Conservation (phyloP, 1,140 invertebrate species). For the Leptinotarsa lineolata region DNA sequence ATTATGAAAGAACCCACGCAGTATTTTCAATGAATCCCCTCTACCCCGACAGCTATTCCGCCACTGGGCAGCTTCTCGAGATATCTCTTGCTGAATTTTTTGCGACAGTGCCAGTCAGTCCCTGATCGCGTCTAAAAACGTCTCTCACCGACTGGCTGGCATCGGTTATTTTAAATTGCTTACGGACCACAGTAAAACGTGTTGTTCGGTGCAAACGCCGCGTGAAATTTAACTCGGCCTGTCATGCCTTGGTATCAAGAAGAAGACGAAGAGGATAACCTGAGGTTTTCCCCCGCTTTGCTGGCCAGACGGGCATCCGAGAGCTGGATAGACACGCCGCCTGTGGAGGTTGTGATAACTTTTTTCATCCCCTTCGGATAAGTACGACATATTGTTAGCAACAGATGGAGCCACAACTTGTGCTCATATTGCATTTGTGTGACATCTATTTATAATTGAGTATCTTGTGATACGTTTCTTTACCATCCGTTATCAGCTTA, state of each 20-base stretch:
- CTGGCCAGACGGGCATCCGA: conserved; percentile 81
- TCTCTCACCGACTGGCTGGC: conserved; percentile 32
- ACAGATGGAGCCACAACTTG: no score
- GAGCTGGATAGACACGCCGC: conserved; percentile 83
- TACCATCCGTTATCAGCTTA: no score
- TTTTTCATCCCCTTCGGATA: conserved; percentile 5
- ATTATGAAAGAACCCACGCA: no score
- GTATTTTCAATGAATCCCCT: no score
- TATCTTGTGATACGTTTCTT: no score
- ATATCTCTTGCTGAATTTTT: conserved; percentile 24
- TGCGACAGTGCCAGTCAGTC: background rate
- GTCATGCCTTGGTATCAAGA: conserved; percentile 68
- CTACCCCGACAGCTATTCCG: background rate
- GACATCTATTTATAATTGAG: no score
- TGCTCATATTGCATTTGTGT: no score
- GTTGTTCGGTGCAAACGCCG: conserved; percentile 13
- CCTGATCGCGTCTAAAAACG: conserved; percentile 49
- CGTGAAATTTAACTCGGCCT: background rate
- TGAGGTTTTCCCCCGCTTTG: conserved; percentile 82
- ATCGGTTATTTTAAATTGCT: conserved; percentile 31
- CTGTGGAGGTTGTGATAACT: conserved; percentile 71
- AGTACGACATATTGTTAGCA: background rate
- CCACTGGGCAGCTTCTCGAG: background rate
- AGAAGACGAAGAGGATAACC: conserved; percentile 74
- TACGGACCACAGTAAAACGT: conserved; percentile 28